Percentiles rank a stretch among this genome's conserved stretches.
Evolutionary conservation across 1,140 invertebrate genomes (phyloP).

Genomic region (Mercenaria mercenaria): DNA sequence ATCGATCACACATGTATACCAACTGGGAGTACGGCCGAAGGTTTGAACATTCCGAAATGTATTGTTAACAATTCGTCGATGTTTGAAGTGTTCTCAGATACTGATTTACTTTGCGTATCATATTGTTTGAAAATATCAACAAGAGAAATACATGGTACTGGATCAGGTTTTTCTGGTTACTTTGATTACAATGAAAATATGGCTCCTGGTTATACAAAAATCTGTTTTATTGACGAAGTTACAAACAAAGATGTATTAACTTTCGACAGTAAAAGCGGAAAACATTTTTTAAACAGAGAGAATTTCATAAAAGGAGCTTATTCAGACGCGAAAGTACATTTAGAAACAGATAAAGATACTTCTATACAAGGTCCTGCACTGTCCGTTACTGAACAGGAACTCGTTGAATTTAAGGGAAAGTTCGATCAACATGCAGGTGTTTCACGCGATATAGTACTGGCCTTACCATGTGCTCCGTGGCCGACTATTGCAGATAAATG

Average conservation of each 20-base stretch:
- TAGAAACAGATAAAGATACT: background rate
- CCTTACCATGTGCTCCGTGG: slow-evolving; percentile 55
- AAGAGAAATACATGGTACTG: background rate
- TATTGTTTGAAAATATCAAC: background rate
- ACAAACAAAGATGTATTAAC: background rate
- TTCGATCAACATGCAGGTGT: background rate
- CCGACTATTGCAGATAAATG: slow-evolving; percentile 47
- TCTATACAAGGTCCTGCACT: slow-evolving; percentile 58
- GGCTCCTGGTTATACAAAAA: background rate
- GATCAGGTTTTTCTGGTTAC: background rate
- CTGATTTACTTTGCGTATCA: background rate
- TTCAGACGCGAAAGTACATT: background rate
- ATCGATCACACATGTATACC: slow-evolving; percentile 3
- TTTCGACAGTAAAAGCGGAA: background rate
- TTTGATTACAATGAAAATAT: slow-evolving; percentile 1
- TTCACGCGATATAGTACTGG: slow-evolving; percentile 30
- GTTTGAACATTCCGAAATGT: slow-evolving; percentile 5
- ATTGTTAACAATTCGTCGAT: background rate
- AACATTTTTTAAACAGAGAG: background rate
- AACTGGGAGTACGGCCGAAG: slow-evolving; percentile 29
- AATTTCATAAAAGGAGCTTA: background rate
- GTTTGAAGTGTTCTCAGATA: background rate
- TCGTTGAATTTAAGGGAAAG: background rate
- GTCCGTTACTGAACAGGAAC: background rate
- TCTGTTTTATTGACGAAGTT: background rate